Evolutionary conservation across 2,888 invertebrate species (phyloP).

Genomic region (Lochmaea capreae): DNA sequence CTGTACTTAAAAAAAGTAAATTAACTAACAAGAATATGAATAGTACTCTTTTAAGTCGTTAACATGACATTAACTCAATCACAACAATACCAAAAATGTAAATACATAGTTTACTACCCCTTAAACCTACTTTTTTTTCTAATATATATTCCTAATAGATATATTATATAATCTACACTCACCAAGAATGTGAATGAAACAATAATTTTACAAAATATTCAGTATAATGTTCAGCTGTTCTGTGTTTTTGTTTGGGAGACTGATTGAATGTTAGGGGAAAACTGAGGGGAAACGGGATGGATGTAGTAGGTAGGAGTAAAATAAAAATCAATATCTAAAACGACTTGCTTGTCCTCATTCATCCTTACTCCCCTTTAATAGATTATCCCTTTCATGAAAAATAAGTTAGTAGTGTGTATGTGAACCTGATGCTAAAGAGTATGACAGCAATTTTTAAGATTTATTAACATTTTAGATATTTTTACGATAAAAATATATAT

Average conservation of each 20-base stretch:
- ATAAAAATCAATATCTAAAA: slow-evolving; percentile 27
- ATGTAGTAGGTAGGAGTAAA: slow-evolving; percentile 27
- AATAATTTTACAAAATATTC: background rate
- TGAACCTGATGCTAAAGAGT: background rate
- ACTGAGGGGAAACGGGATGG: slow-evolving; percentile 24
- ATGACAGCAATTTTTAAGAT: no score
- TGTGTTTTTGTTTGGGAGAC: slow-evolving; percentile 31
- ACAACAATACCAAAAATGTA: background rate
- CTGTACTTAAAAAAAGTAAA: no score
- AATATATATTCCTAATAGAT: background rate
- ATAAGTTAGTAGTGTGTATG: background rate
- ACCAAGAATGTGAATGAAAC: background rate
- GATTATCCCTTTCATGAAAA: slow-evolving; percentile 12
- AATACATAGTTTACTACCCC: no score
- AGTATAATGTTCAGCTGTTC: slow-evolving; percentile 32
- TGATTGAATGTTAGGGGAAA: slow-evolving; percentile 14
- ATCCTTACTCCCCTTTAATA: slow-evolving; percentile 25
- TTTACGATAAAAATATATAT: no score
- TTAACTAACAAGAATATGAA: no score
- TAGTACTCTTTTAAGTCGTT: no score
- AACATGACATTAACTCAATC: no score
- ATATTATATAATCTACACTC: background rate
- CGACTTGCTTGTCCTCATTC: slow-evolving; percentile 32
- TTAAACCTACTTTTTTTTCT: background rate
- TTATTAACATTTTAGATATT: no score